Evolutionary conservation across 2,797 vertebrate species (phyloP).

Genomic region (Selene dorsalis): DNA sequence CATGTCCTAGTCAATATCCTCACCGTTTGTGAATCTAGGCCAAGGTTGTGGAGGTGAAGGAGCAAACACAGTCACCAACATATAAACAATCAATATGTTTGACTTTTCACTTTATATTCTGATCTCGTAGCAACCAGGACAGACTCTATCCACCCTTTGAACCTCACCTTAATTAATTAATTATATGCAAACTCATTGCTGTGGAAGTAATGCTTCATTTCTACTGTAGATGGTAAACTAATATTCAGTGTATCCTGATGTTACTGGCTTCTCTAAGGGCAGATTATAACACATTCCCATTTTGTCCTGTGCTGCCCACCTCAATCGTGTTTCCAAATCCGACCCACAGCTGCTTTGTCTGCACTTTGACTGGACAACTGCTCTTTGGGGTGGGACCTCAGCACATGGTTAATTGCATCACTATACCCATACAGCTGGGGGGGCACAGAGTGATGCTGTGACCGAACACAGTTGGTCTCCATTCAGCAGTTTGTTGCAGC

Average conservation of each 20-base stretch:
- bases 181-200: background rate
- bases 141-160: background rate
- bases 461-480: background rate
- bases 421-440: background rate
- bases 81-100: background rate
- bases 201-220: background rate
- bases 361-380: background rate
- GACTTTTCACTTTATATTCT: background rate
- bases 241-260: background rate
- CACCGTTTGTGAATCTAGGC: background rate
- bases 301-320: background rate
- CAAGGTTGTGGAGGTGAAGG: background rate
- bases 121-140: background rate
- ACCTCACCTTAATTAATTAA: background rate
- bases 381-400: background rate
- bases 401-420: background rate
- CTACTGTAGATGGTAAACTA: background rate
- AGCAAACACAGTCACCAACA: background rate
- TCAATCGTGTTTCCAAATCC: background rate
- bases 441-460: background rate
- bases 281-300: too few species aligned
- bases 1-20: background rate
- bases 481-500: background rate
- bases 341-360: background rate
- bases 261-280: background rate